phyloP scores from a whole-genome alignment of 2,797 vertebrate genomes.

The Lophotriccus pileatus region DNA sequence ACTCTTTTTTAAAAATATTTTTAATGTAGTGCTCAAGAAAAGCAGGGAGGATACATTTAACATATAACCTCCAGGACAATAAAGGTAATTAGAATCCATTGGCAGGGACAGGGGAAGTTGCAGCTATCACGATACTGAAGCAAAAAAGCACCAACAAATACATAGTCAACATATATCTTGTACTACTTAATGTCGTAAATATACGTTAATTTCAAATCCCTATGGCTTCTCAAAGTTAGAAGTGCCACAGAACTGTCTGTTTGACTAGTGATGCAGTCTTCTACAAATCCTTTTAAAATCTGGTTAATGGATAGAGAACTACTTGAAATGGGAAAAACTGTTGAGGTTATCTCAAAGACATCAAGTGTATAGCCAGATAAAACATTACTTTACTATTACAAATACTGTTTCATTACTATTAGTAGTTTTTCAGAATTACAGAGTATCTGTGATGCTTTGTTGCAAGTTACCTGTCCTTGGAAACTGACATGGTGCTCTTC shows the following conservation, averaged over 20 bases:
- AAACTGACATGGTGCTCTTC: not conserved
- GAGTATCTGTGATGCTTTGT: not conserved
- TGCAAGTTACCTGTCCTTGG: not conserved
- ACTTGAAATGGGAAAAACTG: not conserved
- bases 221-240: not conserved
- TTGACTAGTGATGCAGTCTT: not conserved
- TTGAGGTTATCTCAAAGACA: not conserved
- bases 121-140: not conserved
- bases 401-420: not conserved
- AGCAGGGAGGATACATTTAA: not conserved
- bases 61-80: not conserved
- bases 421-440: not conserved
- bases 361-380: not conserved
- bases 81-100: not conserved
- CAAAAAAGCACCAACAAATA: not conserved
- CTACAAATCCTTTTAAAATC: not conserved
- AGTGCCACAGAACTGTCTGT: not conserved
- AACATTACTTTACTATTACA: not conserved
- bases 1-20: not conserved
- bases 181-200: not conserved
- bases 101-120: not conserved
- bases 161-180: not conserved
- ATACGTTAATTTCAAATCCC: not conserved
- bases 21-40: not conserved
- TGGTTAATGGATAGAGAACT: not conserved